phyloP scores from a whole-genome alignment of 1,140 invertebrate genomes.

The Pomacea maculata region DNA sequence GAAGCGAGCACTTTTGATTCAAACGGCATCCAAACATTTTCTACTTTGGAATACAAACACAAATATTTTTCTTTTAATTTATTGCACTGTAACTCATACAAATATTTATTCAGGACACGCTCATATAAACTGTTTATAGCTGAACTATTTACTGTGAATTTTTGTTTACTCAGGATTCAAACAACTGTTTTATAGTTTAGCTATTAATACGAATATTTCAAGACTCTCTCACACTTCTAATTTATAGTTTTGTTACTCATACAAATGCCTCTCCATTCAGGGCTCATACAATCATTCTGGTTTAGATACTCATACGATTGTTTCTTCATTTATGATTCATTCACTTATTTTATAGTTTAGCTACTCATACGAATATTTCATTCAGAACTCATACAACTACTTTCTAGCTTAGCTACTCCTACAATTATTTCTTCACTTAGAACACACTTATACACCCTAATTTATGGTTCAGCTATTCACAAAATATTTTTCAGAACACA shows the following conservation, averaged over 20 bases:
- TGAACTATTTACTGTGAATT: too few relatives aligned
- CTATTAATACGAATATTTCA: neutral
- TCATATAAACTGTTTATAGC: neutral
- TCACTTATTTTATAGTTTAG: too few relatives aligned
- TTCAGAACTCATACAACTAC: neutral
- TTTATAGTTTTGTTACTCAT: too few relatives aligned
- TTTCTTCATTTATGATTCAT: neutral
- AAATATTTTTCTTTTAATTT: neutral
- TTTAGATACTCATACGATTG: neutral
- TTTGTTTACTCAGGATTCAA: too few relatives aligned
- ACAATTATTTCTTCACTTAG: neutral
- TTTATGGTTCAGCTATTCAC: neutral
- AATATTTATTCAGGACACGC: neutral
- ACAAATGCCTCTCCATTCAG: neutral
- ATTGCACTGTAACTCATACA: neutral
- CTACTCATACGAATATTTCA: too few relatives aligned
- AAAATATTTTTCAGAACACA: too few relatives aligned
- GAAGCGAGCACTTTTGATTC: too few relatives aligned
- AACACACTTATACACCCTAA: neutral
- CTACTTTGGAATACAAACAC: neutral
- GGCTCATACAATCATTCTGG: neutral
- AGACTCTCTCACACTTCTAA: too few relatives aligned
- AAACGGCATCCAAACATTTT: neutral
- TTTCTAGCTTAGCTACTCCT: neutral
- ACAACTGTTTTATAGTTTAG: too few relatives aligned